Conservation (phyloP, 2,113 vertebrate species). For the Sitta europaea region DNA sequence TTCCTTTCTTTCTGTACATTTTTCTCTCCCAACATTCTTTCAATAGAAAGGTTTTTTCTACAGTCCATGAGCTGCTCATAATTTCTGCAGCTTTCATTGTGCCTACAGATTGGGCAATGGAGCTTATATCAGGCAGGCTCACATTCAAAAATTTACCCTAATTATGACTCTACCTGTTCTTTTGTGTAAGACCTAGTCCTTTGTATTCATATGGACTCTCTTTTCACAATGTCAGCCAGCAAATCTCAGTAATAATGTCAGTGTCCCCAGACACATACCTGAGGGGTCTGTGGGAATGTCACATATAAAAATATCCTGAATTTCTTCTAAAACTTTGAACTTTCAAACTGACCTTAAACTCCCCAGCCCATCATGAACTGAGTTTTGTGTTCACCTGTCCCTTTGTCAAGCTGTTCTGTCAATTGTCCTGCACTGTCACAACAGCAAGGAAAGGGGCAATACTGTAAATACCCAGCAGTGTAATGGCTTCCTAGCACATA, state of each 20-base stretch:
- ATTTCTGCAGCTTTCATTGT: neutral
- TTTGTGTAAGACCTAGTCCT: neutral
- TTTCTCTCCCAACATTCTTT: neutral
- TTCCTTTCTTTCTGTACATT: neutral
- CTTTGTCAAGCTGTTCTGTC: neutral
- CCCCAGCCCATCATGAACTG: neutral
- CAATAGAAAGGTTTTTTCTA: neutral
- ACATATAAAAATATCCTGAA: neutral
- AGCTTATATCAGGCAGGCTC: neutral
- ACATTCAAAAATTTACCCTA: neutral
- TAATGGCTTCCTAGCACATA: neutral
- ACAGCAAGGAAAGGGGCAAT: neutral
- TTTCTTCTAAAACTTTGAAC: neutral
- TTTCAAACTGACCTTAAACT: neutral
- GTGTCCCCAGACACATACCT: neutral
- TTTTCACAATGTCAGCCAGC: neutral
- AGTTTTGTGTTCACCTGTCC: neutral
- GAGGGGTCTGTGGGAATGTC: neutral
- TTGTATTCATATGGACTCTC: neutral
- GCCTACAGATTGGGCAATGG: neutral
- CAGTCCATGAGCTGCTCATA: neutral
- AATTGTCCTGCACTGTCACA: neutral
- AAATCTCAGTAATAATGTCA: neutral
- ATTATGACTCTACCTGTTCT: neutral
- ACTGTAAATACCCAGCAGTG: neutral